Evolutionary conservation across 2,888 invertebrate genomes (phyloP).

Genomic region (Conus canariensis): DNA sequence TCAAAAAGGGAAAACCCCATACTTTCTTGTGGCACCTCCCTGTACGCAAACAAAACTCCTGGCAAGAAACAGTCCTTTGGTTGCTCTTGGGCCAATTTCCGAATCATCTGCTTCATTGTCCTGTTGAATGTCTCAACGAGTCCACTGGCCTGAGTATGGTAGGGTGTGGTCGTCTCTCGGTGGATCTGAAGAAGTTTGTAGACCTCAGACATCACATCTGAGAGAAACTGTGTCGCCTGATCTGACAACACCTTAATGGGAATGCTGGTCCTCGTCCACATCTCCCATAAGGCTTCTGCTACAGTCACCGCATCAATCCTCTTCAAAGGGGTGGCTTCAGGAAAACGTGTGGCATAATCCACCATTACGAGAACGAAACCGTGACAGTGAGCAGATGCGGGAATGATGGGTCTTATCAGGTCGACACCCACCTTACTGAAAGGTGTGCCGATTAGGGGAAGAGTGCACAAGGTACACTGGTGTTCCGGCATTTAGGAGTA

Average conservation of each 20-base stretch:
- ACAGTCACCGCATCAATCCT: slow-evolving; percentile 9
- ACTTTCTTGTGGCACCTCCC: background rate
- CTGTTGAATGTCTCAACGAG: background rate
- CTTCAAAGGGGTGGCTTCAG: background rate
- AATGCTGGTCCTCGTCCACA: slow-evolving; percentile 30
- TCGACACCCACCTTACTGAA: background rate
- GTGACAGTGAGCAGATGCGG: slow-evolving; percentile 4
- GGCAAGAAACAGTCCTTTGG: background rate
- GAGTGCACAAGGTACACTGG: background rate
- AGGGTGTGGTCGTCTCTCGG: background rate
- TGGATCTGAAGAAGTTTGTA: background rate
- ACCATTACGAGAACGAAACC: slow-evolving; percentile 44
- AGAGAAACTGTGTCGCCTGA: slow-evolving; percentile 8
- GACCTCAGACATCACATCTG: slow-evolving; percentile 35
- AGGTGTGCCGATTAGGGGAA: background rate
- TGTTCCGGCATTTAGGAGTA: background rate
- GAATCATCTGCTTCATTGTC: background rate
- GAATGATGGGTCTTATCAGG: background rate
- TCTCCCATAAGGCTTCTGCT: slow-evolving; percentile 47
- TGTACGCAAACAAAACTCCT: background rate
- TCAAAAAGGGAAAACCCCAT: background rate
- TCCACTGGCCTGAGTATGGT: background rate
- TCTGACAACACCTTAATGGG: slow-evolving; percentile 53
- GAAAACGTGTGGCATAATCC: background rate
- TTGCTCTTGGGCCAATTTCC: background rate